Evolutionary conservation across 2,797 vertebrate genomes (phyloP).

Genomic region (Odontamblyopus lacepedii): DNA sequence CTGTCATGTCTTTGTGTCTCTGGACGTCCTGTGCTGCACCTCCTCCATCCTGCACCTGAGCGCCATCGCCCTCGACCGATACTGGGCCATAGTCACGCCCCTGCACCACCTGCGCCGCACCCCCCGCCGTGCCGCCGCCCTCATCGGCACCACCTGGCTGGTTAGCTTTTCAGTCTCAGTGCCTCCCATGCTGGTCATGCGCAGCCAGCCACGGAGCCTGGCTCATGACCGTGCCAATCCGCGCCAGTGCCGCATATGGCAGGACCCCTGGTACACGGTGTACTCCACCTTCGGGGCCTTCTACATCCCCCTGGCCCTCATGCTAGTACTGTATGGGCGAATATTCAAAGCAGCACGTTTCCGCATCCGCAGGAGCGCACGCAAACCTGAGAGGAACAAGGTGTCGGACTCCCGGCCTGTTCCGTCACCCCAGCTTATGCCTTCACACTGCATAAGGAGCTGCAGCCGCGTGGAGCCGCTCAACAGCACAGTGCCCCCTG

Average conservation of each 20-base stretch:
- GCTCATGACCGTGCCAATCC: constrained; percentile 8
- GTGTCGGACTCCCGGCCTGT: neutral
- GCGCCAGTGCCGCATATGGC: constrained; percentile 82
- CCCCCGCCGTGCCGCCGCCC: constrained; percentile 75
- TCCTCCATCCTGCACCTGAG: constrained; percentile 91
- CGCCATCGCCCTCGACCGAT: constrained; percentile 88
- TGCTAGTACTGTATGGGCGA: constrained; percentile 87
- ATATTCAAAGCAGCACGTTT: constrained; percentile 82
- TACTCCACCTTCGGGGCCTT: constrained; percentile 90
- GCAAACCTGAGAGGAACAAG: constrained; percentile 52
- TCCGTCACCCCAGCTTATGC: neutral
- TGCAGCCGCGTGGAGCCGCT: constrained; percentile 1
- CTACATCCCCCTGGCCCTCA: constrained; percentile 88
- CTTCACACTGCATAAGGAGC: neutral
- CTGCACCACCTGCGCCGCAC: constrained; percentile 86
- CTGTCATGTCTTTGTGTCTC: constrained; percentile 88
- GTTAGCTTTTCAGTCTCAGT: constrained; percentile 88
- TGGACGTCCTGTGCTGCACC: constrained; percentile 92
- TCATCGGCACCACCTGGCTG: constrained; percentile 84
- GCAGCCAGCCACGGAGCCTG: constrained; percentile 54
- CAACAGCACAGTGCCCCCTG: neutral
- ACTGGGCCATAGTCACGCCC: constrained; percentile 91
- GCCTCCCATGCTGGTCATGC: constrained; percentile 88
- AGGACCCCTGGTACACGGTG: constrained; percentile 85
- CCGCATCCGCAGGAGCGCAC: constrained; percentile 77